phyloP scores from a whole-genome alignment of 2,888 invertebrate genomes.

The Homarus gammarus region DNA sequence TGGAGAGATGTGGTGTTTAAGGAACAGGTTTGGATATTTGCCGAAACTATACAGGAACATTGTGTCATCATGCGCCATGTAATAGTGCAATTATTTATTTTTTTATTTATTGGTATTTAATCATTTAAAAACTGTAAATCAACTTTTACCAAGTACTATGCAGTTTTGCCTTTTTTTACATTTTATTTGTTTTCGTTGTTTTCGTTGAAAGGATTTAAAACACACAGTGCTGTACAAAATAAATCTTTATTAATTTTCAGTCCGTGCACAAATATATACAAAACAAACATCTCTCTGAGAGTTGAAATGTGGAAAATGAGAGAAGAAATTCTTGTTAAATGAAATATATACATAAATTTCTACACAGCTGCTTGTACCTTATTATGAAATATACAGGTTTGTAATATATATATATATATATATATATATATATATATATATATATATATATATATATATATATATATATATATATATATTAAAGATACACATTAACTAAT shows the following conservation, averaged over 20 bases:
- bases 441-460: neutral
- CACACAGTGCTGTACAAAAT: conserved; percentile 17
- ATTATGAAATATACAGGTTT: neutral
- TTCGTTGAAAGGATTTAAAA: neutral
- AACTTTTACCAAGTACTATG: too few relatives aligned
- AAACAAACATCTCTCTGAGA: neutral
- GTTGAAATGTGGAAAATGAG: neutral
- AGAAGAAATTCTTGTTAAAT: neutral
- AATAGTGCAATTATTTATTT: neutral
- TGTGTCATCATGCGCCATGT: too few relatives aligned
- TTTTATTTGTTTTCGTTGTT: neutral
- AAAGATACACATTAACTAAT: too few relatives aligned
- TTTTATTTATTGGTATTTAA: neutral
- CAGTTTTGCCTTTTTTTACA: too few relatives aligned
- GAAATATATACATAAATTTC: neutral
- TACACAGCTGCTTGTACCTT: too few relatives aligned
- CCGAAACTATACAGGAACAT: too few relatives aligned
- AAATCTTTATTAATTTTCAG: conserved; percentile 8
- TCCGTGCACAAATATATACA: conserved; percentile 11
- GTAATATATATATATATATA: conserved; percentile 10
- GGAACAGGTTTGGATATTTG: too few relatives aligned
- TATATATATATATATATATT: neutral
- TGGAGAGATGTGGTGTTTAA: too few relatives aligned
- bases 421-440: neutral
- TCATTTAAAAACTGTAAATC: too few relatives aligned